Evolutionary conservation across 2,888 invertebrate species (phyloP).

Genomic region (Melieria omissa): DNA sequence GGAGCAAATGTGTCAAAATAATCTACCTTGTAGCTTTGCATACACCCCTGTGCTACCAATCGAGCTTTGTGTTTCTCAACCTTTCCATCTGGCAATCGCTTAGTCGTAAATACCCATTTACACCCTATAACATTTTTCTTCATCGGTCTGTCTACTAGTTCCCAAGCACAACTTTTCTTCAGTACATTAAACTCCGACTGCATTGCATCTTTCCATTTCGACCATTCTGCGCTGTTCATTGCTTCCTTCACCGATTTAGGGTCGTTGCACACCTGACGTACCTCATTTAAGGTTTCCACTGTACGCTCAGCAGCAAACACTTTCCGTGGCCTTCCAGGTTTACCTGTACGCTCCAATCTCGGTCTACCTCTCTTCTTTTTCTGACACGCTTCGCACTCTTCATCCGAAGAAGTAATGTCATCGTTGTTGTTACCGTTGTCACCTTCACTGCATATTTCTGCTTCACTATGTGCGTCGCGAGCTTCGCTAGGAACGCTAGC

Average conservation of each 20-base stretch:
- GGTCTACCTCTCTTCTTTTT: conserved; percentile 14
- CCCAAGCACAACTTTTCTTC: conserved; percentile 38
- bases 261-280: background rate
- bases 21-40: conserved; percentile 40
- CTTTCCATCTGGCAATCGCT: conserved; percentile 24
- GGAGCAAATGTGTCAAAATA: conserved; percentile 44
- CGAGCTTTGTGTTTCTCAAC: conserved; percentile 38
- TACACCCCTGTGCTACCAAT: conserved; percentile 37
- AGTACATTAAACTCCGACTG: conserved; percentile 39
- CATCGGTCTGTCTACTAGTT: conserved; percentile 9
- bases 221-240: background rate
- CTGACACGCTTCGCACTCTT: background rate
- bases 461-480: conserved; percentile 9
- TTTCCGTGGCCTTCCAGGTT: conserved; percentile 4
- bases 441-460: background rate
- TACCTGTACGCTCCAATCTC: conserved; percentile 7
- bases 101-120: conserved; percentile 32
- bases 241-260: conserved; percentile 9
- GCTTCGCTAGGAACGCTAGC: background rate
- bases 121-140: conserved; percentile 8
- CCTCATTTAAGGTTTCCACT: background rate
- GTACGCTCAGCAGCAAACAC: background rate
- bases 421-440: background rate
- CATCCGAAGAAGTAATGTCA: conserved; percentile 9
- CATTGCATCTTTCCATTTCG: conserved; percentile 12